These are phyloP conservation scores for Aphidius colemani DNA, from an alignment of 2,888 invertebrate species.

Conservation along the genomic window DNA sequence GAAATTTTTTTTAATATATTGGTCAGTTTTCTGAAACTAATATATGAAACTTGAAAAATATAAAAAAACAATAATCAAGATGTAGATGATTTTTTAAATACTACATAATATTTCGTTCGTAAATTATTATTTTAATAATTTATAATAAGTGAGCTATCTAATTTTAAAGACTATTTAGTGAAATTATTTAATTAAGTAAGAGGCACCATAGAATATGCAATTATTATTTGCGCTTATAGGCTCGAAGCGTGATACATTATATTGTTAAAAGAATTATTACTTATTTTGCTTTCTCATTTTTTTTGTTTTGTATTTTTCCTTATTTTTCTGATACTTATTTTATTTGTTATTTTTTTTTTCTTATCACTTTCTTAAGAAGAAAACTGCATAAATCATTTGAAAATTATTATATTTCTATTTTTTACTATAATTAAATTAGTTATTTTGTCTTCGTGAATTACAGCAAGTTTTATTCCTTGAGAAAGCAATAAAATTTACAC, in stretches of 20 bases:
- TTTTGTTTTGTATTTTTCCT: background rate
- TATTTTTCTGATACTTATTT: no score
- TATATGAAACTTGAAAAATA: background rate
- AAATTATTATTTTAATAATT: background rate
- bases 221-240: constrained; percentile 30
- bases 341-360: no score
- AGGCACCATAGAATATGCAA: constrained; percentile 48
- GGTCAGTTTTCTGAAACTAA: background rate
- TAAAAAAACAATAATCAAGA: background rate
- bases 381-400: no score
- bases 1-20: constrained; percentile 6
- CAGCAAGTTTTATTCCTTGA: no score
- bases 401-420: no score
- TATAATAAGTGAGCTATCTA: constrained; percentile 4
- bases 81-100: background rate
- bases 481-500: no score
- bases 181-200: constrained; percentile 41
- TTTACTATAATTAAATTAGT: no score
- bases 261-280: background rate
- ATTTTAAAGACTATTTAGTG: constrained; percentile 35
- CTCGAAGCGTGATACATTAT: constrained; percentile 7
- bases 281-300: background rate
- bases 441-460: no score
- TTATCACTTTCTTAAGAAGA: no score
- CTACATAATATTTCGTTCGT: background rate